These are phyloP conservation scores for Mesembrinibis cayennensis DNA, from an alignment of 2,113 vertebrate species.

Conservation along the genomic window DNA sequence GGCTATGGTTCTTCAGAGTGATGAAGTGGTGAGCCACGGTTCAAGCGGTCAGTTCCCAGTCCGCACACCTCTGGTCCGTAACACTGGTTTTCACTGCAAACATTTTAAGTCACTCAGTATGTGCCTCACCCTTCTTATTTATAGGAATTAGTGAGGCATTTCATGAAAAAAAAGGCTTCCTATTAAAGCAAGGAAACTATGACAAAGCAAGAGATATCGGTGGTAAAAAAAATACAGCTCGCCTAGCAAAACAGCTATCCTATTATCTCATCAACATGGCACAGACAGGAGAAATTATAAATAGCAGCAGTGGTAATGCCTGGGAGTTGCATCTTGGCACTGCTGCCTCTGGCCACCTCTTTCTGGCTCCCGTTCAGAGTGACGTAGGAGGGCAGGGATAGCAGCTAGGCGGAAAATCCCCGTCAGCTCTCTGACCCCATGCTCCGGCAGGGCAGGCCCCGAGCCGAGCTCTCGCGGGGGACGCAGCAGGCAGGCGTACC, in stretches of 20 bases:
- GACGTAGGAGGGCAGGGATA: neutral
- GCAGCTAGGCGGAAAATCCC: neutral
- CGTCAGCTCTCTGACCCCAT: neutral
- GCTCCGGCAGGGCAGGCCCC: neutral
- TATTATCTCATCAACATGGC: conserved; percentile 32
- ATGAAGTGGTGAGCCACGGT: neutral
- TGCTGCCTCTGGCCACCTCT: neutral
- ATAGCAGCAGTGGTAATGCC: conserved; percentile 12
- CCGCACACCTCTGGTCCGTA: neutral
- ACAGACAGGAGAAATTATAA: conserved; percentile 7
- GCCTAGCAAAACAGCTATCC: conserved; percentile 12
- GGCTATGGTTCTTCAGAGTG: neutral
- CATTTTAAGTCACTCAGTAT: neutral
- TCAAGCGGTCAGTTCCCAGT: neutral
- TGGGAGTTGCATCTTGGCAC: conserved; percentile 39
- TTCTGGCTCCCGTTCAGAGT: neutral
- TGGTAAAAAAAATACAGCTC: neutral
- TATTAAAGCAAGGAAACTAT: neutral
- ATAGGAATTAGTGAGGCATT: neutral
- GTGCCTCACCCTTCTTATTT: neutral
- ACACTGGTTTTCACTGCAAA: neutral
- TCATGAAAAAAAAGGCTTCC: neutral
- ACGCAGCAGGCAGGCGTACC: neutral
- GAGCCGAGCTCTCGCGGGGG: accelerated
- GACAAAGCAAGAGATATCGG: neutral